Conservation (phyloP, 2,797 vertebrate species). For the Furcifer pardalis region DNA sequence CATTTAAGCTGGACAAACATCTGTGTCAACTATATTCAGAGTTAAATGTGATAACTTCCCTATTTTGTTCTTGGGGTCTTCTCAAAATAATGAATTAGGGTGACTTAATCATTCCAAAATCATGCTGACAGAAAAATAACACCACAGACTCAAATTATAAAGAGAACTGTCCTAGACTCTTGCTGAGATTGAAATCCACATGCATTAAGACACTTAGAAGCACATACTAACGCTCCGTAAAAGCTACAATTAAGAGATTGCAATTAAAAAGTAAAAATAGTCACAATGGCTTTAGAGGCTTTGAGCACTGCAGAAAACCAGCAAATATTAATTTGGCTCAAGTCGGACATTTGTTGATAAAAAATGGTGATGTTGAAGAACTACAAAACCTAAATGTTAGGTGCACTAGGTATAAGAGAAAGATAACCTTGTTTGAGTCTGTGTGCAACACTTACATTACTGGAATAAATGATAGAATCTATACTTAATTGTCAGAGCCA, state of each 20-base stretch:
- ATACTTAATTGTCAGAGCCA: neutral
- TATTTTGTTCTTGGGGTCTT: neutral
- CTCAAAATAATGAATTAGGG: neutral
- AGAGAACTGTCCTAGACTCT: neutral
- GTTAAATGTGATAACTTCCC: neutral
- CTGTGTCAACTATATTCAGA: neutral
- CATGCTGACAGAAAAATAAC: neutral
- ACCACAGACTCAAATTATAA: neutral
- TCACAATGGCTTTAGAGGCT: neutral
- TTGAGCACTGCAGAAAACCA: neutral
- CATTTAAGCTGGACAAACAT: neutral
- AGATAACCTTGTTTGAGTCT: neutral
- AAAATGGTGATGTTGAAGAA: neutral
- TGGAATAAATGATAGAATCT: neutral
- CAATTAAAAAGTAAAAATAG: neutral
- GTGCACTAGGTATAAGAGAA: neutral
- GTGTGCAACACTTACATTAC: neutral
- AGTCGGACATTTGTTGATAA: neutral
- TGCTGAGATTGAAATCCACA: neutral
- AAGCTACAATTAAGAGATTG: neutral
- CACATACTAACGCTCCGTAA: neutral
- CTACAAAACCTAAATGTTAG: neutral
- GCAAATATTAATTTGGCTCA: neutral
- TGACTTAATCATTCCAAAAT: neutral
- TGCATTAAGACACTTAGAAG: neutral